Percentiles rank a stretch among this genome's conserved stretches.
phyloP scores from a whole-genome alignment of 2,113 vertebrate genomes.

The Elephas maximus region DNA sequence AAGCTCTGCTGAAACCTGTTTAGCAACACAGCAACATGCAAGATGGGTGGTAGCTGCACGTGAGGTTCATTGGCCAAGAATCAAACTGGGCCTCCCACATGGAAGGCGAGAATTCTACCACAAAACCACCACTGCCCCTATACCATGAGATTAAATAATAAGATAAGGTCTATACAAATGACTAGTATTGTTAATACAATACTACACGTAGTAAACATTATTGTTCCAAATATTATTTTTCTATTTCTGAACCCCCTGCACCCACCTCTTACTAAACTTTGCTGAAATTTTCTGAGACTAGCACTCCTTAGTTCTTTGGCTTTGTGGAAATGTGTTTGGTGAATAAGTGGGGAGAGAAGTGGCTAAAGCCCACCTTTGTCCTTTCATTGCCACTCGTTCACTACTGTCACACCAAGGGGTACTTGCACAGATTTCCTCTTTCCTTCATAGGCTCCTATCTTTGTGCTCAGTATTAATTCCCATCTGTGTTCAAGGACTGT shows the following conservation, averaged over 20 bases:
- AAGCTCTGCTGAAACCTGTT: too few species aligned
- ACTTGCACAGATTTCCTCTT: neutral
- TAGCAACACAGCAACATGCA: too few species aligned
- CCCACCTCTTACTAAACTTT: neutral
- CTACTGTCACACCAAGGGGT: neutral
- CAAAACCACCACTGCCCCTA: too few species aligned
- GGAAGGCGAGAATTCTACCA: too few species aligned
- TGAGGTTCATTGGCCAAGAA: too few species aligned
- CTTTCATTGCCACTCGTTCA: neutral
- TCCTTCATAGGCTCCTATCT: neutral
- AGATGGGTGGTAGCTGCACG: too few species aligned
- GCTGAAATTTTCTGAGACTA: neutral
- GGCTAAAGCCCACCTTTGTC: neutral
- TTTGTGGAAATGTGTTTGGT: neutral
- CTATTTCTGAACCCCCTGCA: neutral
- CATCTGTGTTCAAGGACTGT: conserved; percentile 31
- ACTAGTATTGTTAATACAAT: neutral
- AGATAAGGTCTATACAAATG: neutral
- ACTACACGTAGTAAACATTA: neutral
- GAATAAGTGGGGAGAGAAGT: neutral
- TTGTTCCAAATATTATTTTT: neutral
- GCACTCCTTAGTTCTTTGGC: neutral
- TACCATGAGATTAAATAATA: neutral
- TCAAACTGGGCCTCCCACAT: too few species aligned
- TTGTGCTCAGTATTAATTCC: conserved; percentile 52